Conservation (phyloP, 2,113 vertebrate species). For the Amphiprion ocellaris region DNA sequence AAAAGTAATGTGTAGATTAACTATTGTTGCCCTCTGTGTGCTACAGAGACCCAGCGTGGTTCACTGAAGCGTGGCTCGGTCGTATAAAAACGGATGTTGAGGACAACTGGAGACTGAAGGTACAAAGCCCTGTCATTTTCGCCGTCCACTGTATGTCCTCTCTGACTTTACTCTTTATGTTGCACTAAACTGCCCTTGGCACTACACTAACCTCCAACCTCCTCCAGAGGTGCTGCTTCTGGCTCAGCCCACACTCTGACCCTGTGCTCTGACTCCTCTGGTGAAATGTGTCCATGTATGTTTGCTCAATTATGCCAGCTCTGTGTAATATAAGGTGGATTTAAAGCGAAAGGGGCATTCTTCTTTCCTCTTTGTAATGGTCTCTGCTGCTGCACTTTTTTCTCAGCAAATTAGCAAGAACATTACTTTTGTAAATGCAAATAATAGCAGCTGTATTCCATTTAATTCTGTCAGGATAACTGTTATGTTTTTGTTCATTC, state of each 20-base stretch:
- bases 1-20: background rate
- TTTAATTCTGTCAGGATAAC: background rate
- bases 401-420: background rate
- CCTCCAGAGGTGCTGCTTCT: slow-evolving; percentile 19
- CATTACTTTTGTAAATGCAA: background rate
- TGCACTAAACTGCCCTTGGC: slow-evolving; percentile 32
- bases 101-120: slow-evolving; percentile 98
- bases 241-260: slow-evolving; percentile 36
- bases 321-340: background rate
- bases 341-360: background rate
- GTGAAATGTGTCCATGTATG: slow-evolving; percentile 47
- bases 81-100: slow-evolving; percentile 95
- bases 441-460: no score
- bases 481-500: no score
- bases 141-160: background rate
- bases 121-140: slow-evolving; percentile 65
- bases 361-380: background rate
- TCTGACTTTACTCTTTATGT: background rate
- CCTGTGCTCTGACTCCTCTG: slow-evolving; percentile 44
- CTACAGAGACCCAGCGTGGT: slow-evolving; percentile 92
- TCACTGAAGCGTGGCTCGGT: slow-evolving; percentile 90
- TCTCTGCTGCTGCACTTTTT: background rate
- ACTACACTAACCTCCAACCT: slow-evolving; percentile 39
- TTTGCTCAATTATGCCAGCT: slow-evolving; percentile 26
- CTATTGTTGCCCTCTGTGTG: slow-evolving; percentile 6